Conservation (phyloP, 2,113 vertebrate species). For the Heteronetta atricapilla region DNA sequence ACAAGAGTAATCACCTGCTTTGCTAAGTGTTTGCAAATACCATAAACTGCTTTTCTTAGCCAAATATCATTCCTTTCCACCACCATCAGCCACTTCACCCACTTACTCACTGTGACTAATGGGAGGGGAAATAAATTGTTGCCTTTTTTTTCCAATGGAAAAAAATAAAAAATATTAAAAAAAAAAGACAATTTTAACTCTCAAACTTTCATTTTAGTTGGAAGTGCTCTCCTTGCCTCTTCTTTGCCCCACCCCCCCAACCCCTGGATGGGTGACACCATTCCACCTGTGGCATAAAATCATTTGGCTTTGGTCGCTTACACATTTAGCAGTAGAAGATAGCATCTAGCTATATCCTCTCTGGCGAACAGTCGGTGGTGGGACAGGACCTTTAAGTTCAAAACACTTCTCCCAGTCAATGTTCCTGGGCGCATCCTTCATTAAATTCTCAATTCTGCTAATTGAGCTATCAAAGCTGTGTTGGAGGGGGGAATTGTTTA, state of each 20-base stretch:
- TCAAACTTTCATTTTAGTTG: neutral
- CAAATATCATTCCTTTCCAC: constrained; percentile 50
- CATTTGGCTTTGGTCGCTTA: neutral
- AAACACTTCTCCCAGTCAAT: neutral
- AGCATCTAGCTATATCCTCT: neutral
- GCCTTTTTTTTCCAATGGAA: neutral
- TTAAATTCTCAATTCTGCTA: constrained; percentile 25
- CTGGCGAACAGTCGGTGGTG: neutral
- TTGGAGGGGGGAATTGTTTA: constrained; percentile 42
- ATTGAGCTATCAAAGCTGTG: neutral
- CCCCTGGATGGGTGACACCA: neutral
- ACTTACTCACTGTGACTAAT: constrained; percentile 58
- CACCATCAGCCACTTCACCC: constrained; percentile 38
- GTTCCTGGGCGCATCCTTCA: neutral
- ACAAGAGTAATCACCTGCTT: constrained; percentile 58
- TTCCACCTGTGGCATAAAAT: neutral
- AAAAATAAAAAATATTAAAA: too few species aligned
- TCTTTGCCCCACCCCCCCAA: neutral
- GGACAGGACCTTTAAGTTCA: neutral
- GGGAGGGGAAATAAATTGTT: neutral
- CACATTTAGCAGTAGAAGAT: neutral
- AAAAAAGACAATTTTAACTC: neutral
- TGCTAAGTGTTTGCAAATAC: constrained; percentile 52
- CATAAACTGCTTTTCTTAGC: constrained; percentile 5
- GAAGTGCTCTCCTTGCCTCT: neutral